A percentile compares a stretch with the other conserved stretches of the same genome.
Conservation (phyloP, 92 coral and sea anemone species). For the Metridium senile region DNA sequence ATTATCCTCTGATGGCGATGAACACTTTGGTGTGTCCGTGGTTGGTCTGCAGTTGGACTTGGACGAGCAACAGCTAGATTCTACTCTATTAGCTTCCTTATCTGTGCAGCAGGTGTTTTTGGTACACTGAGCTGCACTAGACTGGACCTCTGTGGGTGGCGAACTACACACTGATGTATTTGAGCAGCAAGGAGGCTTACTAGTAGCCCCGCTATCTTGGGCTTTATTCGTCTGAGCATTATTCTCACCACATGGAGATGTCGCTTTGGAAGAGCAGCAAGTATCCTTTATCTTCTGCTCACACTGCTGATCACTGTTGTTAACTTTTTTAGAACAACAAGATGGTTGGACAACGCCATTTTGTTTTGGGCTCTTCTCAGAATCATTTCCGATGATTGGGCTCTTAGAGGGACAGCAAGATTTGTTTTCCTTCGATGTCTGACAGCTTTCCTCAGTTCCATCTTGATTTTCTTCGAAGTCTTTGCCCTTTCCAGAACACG, state of each 20-base stretch:
- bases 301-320: neutral
- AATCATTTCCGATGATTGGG: neutral
- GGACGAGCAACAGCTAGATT: neutral
- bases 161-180: neutral
- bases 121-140: neutral
- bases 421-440: neutral
- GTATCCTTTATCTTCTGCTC: neutral
- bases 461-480: neutral
- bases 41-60: neutral
- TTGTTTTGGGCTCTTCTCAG: neutral
- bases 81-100: neutral
- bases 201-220: neutral
- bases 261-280: neutral
- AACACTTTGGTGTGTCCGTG: neutral
- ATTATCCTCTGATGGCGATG: slow-evolving; percentile 1
- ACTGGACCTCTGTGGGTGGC: neutral
- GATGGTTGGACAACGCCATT: neutral
- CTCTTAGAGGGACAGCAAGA: slow-evolving; percentile 12
- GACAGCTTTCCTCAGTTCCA: neutral
- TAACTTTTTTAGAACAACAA: neutral
- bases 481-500: neutral
- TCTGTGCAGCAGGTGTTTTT: neutral
- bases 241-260: neutral
- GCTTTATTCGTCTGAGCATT: neutral
- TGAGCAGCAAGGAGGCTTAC: neutral